phyloP scores from a whole-genome alignment of 2,888 invertebrate species.

The Brenthis daphne region DNA sequence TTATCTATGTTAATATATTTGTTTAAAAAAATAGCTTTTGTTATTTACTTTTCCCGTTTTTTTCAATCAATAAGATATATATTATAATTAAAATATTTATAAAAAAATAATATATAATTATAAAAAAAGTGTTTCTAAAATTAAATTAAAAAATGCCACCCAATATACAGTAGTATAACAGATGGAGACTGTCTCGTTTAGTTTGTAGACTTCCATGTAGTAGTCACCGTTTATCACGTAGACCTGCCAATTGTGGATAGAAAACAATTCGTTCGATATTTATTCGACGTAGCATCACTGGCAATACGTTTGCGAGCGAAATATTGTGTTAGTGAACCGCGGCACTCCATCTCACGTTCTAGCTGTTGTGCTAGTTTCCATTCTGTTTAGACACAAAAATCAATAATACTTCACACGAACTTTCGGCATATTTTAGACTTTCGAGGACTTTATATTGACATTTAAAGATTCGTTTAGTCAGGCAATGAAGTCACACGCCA shows the following conservation, averaged over 20 bases:
- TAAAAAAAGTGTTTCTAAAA: no score
- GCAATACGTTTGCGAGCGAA: slow-evolving; percentile 30
- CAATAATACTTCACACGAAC: slow-evolving; percentile 32
- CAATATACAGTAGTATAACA: no score
- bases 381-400: slow-evolving; percentile 38
- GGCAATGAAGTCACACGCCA: neutral
- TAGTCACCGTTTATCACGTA: slow-evolving; percentile 1
- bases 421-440: slow-evolving; percentile 16
- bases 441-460: neutral
- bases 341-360: slow-evolving; percentile 33
- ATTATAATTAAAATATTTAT: no score
- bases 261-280: slow-evolving; percentile 28
- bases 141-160: no score
- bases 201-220: neutral
- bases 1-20: no score
- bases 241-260: slow-evolving; percentile 4
- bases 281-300: slow-evolving; percentile 31
- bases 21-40: no score
- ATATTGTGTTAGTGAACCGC: slow-evolving; percentile 35
- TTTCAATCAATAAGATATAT: no score
- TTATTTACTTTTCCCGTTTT: no score
- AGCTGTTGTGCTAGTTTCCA: slow-evolving; percentile 31
- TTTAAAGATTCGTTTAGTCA: slow-evolving; percentile 6
- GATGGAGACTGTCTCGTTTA: neutral
- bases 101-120: no score